Base-by-base conservation (phyloP, 2,888 invertebrate species). In the Tridacna crocea region DNA sequence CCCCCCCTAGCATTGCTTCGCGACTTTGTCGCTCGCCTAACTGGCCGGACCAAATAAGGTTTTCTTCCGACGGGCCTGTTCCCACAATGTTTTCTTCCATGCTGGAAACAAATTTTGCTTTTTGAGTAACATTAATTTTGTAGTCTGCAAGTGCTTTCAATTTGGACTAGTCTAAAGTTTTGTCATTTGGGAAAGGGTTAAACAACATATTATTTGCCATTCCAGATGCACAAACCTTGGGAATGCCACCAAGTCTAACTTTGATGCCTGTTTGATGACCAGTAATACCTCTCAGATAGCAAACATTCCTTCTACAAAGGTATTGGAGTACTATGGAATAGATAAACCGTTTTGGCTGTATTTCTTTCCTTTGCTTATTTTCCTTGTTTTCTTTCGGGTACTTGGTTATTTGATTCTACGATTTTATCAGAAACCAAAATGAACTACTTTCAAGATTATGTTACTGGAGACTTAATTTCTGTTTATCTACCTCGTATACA, bases 401-500 rank as follows among this genome's bases (percentile, higher is more conserved):
- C 81, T 84, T 15, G 88, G 90, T 36, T 90, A 90, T 80, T 27
- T 89, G 19, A 78, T 88, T 12, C 73, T 90, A 19, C 82, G 88
- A 61, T 90, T 87, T 82, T 78, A 88, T 65, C 87, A 88, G 58
- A 83, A 86, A 77, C 89, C 90, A 36, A 68, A 77, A 13, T 75
- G 66, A 60, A n/a, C 72, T 73, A 63, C 17, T 13, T 2, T 36
- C 36, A 36, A 8, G 2, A 4, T 8, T 36, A 36, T 36, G 3
- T 36, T 36, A 36, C 36, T 36, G 8, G 8, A 36, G 36, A 36
- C 36, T 4, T 4, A 36, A 36, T 36, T 36, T 36, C 8, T 4
- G 36, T 8, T 36, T 36, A 8, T 36, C 36, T 36, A 36, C 3
- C 2, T 36, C 8, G 36, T n/a, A n/a, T n/a, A n/a, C n/a, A n/a